Percentiles rank a stretch among this genome's conserved stretches.
phyloP scores from a whole-genome alignment of 1,140 invertebrate species.

The Drosophila takahashii region DNA sequence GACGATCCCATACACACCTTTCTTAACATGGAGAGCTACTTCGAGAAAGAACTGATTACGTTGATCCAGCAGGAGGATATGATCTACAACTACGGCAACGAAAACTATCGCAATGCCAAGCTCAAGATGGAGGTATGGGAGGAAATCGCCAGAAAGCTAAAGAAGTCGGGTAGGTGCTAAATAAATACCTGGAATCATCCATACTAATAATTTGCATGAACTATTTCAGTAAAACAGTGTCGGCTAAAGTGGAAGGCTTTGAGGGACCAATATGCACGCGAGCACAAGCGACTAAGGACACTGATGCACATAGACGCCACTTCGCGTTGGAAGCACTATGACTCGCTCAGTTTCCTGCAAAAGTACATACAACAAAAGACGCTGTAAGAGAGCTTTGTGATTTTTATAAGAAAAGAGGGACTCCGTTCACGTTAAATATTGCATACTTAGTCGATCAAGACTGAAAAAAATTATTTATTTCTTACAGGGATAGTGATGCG shows the following conservation, averaged over 20 bases:
- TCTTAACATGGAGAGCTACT: constrained; percentile 80
- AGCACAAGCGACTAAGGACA: constrained; percentile 76
- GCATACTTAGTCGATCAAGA: no score
- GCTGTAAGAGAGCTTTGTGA: constrained; percentile 40
- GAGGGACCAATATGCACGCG: constrained; percentile 81
- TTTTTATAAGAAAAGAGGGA: background rate
- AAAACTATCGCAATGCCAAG: constrained; percentile 80
- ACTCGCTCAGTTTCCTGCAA: constrained; percentile 74
- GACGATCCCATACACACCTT: constrained; percentile 82
- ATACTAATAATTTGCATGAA: background rate
- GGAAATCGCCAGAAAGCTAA: constrained; percentile 78
- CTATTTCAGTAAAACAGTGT: constrained; percentile 69
- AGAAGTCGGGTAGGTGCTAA: constrained; percentile 62
- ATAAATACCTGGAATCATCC: no score
- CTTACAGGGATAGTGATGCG: constrained; percentile 59
- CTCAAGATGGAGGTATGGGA: constrained; percentile 77
- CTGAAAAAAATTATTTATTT: no score
- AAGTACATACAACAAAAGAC: constrained; percentile 80
- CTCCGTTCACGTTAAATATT: no score
- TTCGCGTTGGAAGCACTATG: constrained; percentile 82
- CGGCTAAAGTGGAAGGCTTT: constrained; percentile 80
- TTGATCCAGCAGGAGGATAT: constrained; percentile 77
- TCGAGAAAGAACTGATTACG: constrained; percentile 77
- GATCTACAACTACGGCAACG: constrained; percentile 78
- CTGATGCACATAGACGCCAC: constrained; percentile 58